phyloP scores from a whole-genome alignment of 1,140 invertebrate species.

The Panagrolaimus sp. region DNA sequence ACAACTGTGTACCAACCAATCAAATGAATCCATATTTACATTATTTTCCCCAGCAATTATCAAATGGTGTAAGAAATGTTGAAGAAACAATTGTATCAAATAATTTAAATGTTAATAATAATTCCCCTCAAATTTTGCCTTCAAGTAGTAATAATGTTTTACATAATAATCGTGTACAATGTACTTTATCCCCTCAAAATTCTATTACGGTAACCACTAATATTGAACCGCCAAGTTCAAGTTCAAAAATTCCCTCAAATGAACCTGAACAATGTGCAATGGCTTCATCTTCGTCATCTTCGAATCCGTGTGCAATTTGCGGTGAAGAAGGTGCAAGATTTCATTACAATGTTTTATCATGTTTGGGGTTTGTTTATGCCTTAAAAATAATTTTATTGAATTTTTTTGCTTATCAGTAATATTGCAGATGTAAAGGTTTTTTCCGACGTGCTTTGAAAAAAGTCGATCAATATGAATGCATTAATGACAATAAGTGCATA shows the following conservation, averaged over 20 bases:
- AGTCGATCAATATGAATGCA: slow-evolving; percentile 55
- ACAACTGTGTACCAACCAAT: neutral
- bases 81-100: neutral
- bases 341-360: slow-evolving; percentile 52
- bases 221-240: neutral
- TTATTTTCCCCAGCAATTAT: too few species aligned
- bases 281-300: neutral
- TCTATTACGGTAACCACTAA: neutral
- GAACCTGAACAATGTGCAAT: neutral
- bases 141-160: neutral
- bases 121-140: neutral
- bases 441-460: slow-evolving; percentile 56
- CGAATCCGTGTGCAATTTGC: slow-evolving; percentile 26
- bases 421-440: slow-evolving; percentile 42
- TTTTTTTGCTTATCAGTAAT: neutral
- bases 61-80: too few species aligned
- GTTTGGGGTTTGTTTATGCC: slow-evolving; percentile 39
- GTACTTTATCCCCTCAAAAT: neutral
- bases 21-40: neutral
- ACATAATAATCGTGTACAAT: neutral
- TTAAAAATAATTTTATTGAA: slow-evolving; percentile 24
- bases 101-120: neutral
- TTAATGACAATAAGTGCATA: slow-evolving; percentile 48
- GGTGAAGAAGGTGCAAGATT: slow-evolving; percentile 20
- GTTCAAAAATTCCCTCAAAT: neutral